These are phyloP conservation scores for Drosophila hydei DNA, from an alignment of 1,140 invertebrate species.

Conservation along the genomic window DNA sequence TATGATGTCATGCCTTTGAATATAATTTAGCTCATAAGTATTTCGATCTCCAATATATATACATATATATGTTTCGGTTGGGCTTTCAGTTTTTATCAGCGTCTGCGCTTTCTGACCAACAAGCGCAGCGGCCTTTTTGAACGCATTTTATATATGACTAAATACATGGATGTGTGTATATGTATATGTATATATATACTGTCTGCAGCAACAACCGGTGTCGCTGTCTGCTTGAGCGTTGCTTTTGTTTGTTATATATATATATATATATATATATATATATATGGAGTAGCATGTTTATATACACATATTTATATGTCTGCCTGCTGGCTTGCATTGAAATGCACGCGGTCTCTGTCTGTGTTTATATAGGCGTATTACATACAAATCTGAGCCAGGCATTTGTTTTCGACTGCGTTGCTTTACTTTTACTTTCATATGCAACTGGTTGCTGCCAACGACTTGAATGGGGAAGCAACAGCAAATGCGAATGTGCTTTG, in stretches of 20 bases:
- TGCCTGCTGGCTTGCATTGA: conserved; percentile 58
- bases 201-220: conserved; percentile 73
- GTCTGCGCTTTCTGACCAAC: conserved; percentile 33
- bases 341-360: conserved; percentile 50
- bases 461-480: conserved; percentile 64
- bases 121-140: conserved; percentile 69
- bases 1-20: conserved; percentile 68
- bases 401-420: conserved; percentile 66
- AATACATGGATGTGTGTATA: conserved; percentile 42
- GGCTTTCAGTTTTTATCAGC: conserved; percentile 51
- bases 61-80: conserved; percentile 22
- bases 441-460: conserved; percentile 68
- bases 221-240: conserved; percentile 59
- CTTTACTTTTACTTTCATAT: conserved; percentile 81
- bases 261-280: conserved; percentile 17
- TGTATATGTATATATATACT: conserved; percentile 19
- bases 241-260: conserved; percentile 73
- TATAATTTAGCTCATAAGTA: conserved; percentile 49
- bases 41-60: conserved; percentile 21
- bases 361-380: conserved; percentile 29
- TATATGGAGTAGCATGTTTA: conserved; percentile 34
- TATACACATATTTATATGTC: conserved; percentile 25
- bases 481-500: conserved; percentile 31
- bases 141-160: conserved; percentile 68
- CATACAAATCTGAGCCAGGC: conserved; percentile 32